A percentile compares a stretch with the other conserved stretches of the same genome.
These are phyloP conservation scores for Mionectes olivaceus DNA, from an alignment of 2,797 vertebrate genomes.

Conservation along the genomic window DNA sequence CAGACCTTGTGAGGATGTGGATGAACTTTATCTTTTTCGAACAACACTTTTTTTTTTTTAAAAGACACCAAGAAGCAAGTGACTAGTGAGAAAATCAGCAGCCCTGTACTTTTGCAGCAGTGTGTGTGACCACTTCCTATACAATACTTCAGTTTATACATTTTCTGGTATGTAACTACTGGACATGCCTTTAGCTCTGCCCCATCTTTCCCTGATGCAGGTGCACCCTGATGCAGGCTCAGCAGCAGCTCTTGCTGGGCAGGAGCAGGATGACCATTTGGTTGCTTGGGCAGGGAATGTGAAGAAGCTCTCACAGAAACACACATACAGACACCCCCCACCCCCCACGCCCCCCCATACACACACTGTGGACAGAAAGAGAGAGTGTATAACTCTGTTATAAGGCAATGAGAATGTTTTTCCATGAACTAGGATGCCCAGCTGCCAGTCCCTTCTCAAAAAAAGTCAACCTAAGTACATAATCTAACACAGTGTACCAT, in stretches of 20 bases:
- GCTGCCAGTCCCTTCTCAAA: background rate
- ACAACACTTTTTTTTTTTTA: background rate
- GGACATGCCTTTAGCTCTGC: background rate
- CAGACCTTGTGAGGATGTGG: background rate
- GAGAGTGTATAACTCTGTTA: background rate
- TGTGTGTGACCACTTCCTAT: background rate
- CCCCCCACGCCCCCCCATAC: accelerated
- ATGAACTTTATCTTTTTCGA: background rate
- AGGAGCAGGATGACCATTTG: background rate
- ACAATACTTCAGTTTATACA: background rate
- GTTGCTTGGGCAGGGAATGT: background rate
- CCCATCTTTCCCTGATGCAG: background rate
- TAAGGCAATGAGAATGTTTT: background rate
- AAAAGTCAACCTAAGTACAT: background rate
- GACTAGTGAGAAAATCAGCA: background rate
- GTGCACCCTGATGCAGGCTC: accelerated
- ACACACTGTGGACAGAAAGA: background rate
- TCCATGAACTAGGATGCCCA: background rate
- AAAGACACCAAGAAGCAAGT: background rate
- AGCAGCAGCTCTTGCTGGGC: background rate
- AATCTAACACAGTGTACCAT: accelerated
- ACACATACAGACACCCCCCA: background rate
- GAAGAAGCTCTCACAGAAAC: background rate
- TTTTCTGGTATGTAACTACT: accelerated
- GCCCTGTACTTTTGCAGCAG: background rate